A percentile compares a stretch with the other conserved stretches of the same genome.
Conservation (phyloP, 2,113 vertebrate genomes). For the Sinocyclocheilus rhinocerous region DNA sequence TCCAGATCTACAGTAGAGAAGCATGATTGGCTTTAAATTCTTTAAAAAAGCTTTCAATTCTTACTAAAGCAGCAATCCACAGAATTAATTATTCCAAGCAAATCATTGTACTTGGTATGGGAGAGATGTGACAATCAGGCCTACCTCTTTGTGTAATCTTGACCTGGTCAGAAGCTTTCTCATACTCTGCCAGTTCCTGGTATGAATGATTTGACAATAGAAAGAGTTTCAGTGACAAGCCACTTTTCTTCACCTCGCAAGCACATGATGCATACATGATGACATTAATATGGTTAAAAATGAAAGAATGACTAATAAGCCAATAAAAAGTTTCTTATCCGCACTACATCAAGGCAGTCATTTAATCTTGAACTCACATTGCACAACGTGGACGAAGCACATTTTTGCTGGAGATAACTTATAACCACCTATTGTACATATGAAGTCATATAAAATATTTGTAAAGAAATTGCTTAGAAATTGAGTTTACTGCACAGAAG, state of each 20-base stretch:
- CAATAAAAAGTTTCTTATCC: background rate
- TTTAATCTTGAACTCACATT: background rate
- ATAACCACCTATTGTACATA: too few relatives aligned
- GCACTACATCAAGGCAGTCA: background rate
- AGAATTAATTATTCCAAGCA: background rate
- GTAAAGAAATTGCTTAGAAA: background rate
- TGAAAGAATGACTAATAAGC: background rate
- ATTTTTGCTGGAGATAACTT: too few relatives aligned
- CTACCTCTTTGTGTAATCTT: conserved; percentile 75
- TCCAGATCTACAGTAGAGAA: conserved; percentile 67
- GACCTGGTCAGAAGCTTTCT: conserved; percentile 67
- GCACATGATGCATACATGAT: background rate
- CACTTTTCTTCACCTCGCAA: background rate
- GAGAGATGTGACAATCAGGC: background rate
- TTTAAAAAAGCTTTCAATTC: background rate
- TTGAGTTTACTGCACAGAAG: too few relatives aligned
- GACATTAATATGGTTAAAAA: background rate
- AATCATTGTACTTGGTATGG: background rate
- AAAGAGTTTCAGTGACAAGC: background rate
- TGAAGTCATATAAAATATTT: background rate
- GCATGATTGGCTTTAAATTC: background rate
- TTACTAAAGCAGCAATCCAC: background rate
- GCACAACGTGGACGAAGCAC: too few relatives aligned
- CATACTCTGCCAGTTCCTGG: conserved; percentile 72
- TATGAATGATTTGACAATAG: conserved; percentile 15